Evolutionary conservation across 2,113 vertebrate genomes (phyloP), one percentile per base, ranked within the genome.

Genomic region (Amphilophus citrinellus): DNA sequence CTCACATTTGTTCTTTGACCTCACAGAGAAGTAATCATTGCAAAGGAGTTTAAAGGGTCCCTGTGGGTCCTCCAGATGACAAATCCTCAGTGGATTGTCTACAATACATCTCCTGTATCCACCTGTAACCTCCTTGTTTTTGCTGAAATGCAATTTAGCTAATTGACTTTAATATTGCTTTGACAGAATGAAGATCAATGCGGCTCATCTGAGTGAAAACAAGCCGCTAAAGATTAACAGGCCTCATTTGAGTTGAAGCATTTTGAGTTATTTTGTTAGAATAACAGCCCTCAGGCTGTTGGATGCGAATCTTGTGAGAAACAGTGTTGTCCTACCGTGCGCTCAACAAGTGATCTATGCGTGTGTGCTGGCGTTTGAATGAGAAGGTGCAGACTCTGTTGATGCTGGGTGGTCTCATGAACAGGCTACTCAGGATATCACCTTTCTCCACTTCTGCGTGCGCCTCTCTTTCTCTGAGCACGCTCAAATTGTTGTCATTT

Each of bases 371-470:
- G 63, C 11, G 1, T 90, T 73, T 84, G 63, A 83, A 63, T 92
- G 92, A 94, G 78, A 88, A 88, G 91, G 80, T 89, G 87, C 92
- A 93, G 91, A 91, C 83, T 18, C 88, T 81, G 59, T 62, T 57
- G 87, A 78, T 85, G 80, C 93, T 82, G 93, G 89, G 89, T 93
- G 93, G 90, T 92, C 92, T 85, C 9, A 7, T 79, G 89, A 92
- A 88, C 84, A 85, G 88, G 80, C 73, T 84, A 80, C 66, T 84
- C 80, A 47, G 65, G 76, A 86, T 92, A 93, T 93, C 90, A 76
- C 76, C 61, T 91, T 91, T 82, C 90, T 85, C 75, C 82, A 57
- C 85, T 79, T 79, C 76, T 65, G 58, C 24, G 50, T 59, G 44
- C 10, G 39, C 76, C 66, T 53, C 56, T 79, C 47, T 79, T 27